phyloP scores from a whole-genome alignment of 2,113 vertebrate species.

The Ia io region DNA sequence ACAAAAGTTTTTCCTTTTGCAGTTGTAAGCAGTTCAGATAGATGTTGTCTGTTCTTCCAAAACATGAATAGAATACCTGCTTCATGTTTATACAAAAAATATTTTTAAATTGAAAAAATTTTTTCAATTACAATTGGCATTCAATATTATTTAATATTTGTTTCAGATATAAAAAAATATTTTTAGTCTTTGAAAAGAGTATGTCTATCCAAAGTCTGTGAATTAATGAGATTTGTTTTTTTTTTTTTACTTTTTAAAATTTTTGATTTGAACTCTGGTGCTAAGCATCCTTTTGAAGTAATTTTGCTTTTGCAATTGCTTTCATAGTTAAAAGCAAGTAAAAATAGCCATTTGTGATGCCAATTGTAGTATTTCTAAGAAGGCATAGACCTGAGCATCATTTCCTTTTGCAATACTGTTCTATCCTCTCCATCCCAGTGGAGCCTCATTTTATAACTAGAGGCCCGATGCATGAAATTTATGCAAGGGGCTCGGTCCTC shows the following conservation, averaged over 20 bases:
- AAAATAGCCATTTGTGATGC: background rate
- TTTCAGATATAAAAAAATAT: background rate
- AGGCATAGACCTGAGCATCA: background rate
- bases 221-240: constrained; percentile 30
- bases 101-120: constrained; percentile 34
- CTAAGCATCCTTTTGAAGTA: background rate
- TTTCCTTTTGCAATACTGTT: background rate
- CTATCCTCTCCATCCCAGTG: background rate
- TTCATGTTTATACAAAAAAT: constrained; percentile 62
- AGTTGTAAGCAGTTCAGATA: background rate
- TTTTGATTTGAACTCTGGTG: constrained; percentile 25
- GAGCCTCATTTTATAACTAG: background rate
- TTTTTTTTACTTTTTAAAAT: constrained; percentile 14
- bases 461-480: too few relatives aligned
- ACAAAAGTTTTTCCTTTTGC: constrained; percentile 25
- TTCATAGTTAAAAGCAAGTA: constrained; percentile 11
- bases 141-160: background rate
- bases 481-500: too few relatives aligned
- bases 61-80: constrained; percentile 36
- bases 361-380: background rate
- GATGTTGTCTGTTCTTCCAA: constrained; percentile 38
- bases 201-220: constrained; percentile 38
- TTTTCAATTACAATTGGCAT: background rate
- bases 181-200: constrained; percentile 61
- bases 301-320: background rate